Conservation (phyloP, 2,888 invertebrate species). For the Sphinx pinastri region DNA sequence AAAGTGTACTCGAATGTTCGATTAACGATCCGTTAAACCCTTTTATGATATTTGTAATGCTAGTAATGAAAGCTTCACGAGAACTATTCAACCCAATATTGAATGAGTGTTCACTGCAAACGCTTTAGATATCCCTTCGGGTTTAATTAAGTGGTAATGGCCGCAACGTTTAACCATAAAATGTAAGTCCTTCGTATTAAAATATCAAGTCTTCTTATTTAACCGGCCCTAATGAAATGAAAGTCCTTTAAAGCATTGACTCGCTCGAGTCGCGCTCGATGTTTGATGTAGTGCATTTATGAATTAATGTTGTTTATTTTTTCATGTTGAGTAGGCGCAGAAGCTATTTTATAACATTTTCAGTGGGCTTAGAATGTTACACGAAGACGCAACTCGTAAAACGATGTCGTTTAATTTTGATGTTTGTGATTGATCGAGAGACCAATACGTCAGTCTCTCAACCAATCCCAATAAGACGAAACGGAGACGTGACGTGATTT, state of each 20-base stretch:
- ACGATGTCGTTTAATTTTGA: no score
- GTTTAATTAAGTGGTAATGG: conserved; percentile 50
- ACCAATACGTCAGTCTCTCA: no score
- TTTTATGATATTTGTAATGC: conserved; percentile 16
- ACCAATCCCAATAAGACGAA: no score
- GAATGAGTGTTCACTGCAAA: conserved; percentile 32
- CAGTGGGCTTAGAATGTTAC: no score
- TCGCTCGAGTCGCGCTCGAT: conserved; percentile 7
- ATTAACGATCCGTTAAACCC: conserved; percentile 1
- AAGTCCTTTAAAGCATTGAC: conserved; percentile 27
- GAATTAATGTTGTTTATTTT: conserved; percentile 8
- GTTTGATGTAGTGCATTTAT: conserved; percentile 10
- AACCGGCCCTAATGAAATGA: conserved; percentile 39
- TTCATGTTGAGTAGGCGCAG: background rate
- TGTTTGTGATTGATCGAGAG: no score
- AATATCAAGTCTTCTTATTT: conserved; percentile 46
- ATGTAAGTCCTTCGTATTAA: conserved; percentile 41
- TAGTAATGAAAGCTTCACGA: background rate
- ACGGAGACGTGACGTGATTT: no score
- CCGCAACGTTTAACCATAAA: conserved; percentile 44
- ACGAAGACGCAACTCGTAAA: no score
- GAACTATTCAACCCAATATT: conserved; percentile 30
- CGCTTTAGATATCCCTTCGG: conserved; percentile 40
- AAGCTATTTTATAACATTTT: background rate
- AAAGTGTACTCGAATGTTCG: background rate